Conservation (phyloP, 2,113 vertebrate species). For the Eclectus roratus region DNA sequence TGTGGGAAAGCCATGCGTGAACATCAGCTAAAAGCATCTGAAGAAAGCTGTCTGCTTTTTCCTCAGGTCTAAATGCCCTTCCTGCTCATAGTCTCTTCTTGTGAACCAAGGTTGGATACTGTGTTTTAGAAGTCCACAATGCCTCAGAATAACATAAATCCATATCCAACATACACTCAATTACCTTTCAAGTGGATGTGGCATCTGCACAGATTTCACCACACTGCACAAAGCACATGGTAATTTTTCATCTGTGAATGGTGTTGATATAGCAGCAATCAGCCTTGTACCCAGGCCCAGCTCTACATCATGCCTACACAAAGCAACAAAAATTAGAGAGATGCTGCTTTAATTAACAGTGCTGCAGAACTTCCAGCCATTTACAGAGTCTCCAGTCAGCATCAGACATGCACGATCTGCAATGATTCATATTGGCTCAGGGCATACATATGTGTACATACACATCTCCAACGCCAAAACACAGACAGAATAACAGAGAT, state of each 20-base stretch:
- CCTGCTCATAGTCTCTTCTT: background rate
- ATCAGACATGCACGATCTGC: accelerated
- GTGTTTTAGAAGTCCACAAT: background rate
- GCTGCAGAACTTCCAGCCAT: background rate
- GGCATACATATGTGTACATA: background rate
- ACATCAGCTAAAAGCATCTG: background rate
- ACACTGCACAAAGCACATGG: background rate
- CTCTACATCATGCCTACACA: background rate
- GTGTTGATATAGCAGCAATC: background rate
- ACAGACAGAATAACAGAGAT: background rate
- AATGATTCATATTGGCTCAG: background rate
- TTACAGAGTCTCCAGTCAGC: background rate
- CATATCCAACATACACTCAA: background rate
- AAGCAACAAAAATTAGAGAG: background rate
- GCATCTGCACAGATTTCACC: background rate
- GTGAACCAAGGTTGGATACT: background rate
- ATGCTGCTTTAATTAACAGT: background rate
- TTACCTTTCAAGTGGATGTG: background rate
- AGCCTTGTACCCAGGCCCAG: background rate
- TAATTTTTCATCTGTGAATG: background rate
- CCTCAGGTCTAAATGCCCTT: background rate
- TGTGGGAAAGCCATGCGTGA: background rate
- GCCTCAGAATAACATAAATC: background rate
- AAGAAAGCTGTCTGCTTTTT: background rate
- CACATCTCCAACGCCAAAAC: background rate